Base-by-base conservation (phyloP, 1,140 invertebrate genomes). In the Drosophila seguyi region DNA sequence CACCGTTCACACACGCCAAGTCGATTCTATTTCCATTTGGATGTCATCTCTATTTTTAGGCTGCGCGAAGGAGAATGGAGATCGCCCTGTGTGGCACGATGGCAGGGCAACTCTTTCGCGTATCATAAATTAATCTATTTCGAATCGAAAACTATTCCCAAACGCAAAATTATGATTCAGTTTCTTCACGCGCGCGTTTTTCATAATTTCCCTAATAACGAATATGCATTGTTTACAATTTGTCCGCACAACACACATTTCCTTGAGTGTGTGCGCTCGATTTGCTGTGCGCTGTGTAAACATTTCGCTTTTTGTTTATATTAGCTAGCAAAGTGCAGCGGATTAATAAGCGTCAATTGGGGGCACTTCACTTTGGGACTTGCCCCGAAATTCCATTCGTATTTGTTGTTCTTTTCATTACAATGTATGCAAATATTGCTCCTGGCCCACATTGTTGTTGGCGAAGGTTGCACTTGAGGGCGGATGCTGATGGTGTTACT, bases 31-130 rank as follows among this genome's bases (percentile, higher is more conserved):
- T 80, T 81, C 45, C 39, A 75, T 65, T 65, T 61, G 41, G 67
- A 84, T 84, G 84, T 88, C 84, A 88, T 90, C 79, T 67, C 69
- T 90, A 88, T 88, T 84, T 90, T 71, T 90, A 90, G 77, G 27
- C 29, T 14, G n/a, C 29, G 41, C 62, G 65, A 50, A 22, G 50
- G 53, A 22, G 50, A 5, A 31, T 31, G 52, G 34, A 38, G 52
- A 78, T 75, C 63, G 41, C 77, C 76, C 81, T 67, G 77, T 68
- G 53, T 71, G 66, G 62, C 62, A 31, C 18, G 11, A 13, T 29
- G 48, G 22, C 22, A 41, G 58, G 50, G 45, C 55, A 77, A 68
- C 42, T 55, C 59, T 65, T 55, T 67, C 38, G 34, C 48, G 53
- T 72, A 39, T 57, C 52, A 73, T 72, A 59, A 59, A 77, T 76